Evolutionary conservation across 2,888 invertebrate species (phyloP).

Genomic region (Blomia tropicalis): DNA sequence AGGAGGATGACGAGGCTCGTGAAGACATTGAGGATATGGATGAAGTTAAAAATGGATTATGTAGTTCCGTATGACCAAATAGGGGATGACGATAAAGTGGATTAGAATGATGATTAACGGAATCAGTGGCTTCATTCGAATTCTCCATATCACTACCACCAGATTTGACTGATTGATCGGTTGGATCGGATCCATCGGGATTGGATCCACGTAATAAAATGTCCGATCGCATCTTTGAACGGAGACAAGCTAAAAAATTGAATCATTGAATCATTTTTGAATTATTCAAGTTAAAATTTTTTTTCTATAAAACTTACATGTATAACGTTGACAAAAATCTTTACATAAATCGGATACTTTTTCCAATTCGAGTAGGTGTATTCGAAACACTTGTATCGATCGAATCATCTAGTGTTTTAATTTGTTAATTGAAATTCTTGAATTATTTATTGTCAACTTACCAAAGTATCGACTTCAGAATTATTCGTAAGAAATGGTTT

Average conservation of each 20-base stretch:
- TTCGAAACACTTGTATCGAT: slow-evolving; percentile 73
- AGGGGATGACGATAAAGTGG: too few relatives aligned
- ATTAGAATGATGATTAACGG: not conserved
- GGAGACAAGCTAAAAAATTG: slow-evolving; percentile 27
- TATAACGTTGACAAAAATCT: slow-evolving; percentile 84
- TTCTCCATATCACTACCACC: too few relatives aligned
- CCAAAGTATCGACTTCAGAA: slow-evolving; percentile 85
- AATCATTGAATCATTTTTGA: not conserved
- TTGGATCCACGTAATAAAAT: slow-evolving; percentile 52
- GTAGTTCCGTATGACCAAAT: not conserved
- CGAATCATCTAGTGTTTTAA: slow-evolving; percentile 52
- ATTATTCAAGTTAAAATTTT: not conserved
- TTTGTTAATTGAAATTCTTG: slow-evolving; percentile 17
- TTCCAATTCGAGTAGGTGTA: slow-evolving; percentile 76
- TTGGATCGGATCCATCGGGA: too few relatives aligned
- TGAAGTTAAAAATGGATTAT: not conserved
- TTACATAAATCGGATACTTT: slow-evolving; percentile 87
- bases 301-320: slow-evolving; percentile 28
- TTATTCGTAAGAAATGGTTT: slow-evolving; percentile 73
- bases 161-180: too few relatives aligned
- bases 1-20: not conserved
- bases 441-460: slow-evolving; percentile 37
- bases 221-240: slow-evolving; percentile 61
- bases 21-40: not conserved
- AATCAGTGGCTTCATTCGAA: too few relatives aligned